Evolutionary conservation across 2,797 vertebrate genomes (phyloP).

Genomic region (Heterohyrax brucei): DNA sequence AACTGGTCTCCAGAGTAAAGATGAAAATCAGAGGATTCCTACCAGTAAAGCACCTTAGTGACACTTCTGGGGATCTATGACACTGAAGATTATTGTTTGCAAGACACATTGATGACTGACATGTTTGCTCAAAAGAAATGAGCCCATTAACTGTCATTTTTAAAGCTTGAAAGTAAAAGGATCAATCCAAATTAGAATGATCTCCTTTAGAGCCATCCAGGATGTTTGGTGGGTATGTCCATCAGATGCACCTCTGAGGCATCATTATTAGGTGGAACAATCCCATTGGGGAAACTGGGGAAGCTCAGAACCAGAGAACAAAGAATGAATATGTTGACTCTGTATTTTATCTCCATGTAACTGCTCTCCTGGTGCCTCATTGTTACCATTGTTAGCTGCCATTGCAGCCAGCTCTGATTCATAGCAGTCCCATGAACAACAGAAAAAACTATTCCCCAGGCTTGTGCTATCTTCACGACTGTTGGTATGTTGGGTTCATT

Average conservation of each 20-base stretch:
- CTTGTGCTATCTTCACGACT: not conserved
- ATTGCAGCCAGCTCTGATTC: not conserved
- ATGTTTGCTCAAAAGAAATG: constrained; percentile 32
- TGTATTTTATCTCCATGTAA: not conserved
- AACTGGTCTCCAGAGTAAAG: not conserved
- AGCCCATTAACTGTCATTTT: constrained; percentile 12
- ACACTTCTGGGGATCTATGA: not conserved
- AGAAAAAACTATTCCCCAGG: not conserved
- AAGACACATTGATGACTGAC: not conserved
- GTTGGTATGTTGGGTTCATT: not conserved
- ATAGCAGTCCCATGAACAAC: not conserved
- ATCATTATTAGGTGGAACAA: not conserved
- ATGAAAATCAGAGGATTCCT: constrained; percentile 43
- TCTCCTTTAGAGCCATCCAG: not conserved
- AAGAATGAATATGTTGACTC: not conserved
- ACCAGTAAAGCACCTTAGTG: not conserved
- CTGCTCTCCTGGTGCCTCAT: not conserved
- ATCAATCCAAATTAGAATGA: not conserved
- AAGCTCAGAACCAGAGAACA: not conserved
- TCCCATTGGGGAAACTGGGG: not conserved
- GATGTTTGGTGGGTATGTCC: not conserved
- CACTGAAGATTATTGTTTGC: not conserved
- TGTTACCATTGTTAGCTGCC: not conserved
- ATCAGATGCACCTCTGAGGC: not conserved
- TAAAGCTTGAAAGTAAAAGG: constrained; percentile 11